A percentile compares a stretch with the other conserved stretches of the same genome.
Evolutionary conservation across 2,888 invertebrate species (phyloP).

Genomic region (Sialis fuliginosa): DNA sequence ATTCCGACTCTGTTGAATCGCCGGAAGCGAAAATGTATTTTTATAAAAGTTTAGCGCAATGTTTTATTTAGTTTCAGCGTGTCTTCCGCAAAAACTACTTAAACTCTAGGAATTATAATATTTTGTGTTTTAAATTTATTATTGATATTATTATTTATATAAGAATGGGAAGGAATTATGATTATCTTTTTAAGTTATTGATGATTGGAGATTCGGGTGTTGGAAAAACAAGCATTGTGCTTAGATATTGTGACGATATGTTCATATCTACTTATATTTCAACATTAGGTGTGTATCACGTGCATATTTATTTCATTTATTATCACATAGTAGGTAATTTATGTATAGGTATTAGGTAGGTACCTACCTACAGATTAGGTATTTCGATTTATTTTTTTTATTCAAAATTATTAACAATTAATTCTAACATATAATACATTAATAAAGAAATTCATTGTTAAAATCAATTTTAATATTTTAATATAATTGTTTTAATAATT

Average conservation of each 20-base stretch:
- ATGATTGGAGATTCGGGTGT: slow-evolving; percentile 89
- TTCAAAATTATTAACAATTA: background rate
- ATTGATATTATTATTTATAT: no score
- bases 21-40: no score
- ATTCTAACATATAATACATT: background rate
- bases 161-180: slow-evolving; percentile 69
- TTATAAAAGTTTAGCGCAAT: no score
- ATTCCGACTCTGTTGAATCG: no score
- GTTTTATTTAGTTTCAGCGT: no score
- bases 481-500: background rate
- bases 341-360: background rate
- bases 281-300: slow-evolving; percentile 62
- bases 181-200: slow-evolving; percentile 79
- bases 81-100: no score
- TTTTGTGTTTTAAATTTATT: no score
- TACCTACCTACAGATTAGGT: background rate
- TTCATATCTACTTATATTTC: slow-evolving; percentile 92
- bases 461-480: background rate
- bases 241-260: slow-evolving; percentile 88
- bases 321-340: background rate
- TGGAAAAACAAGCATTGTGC: slow-evolving; percentile 86
- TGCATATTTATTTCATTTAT: no score
- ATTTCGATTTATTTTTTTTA: background rate
- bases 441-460: background rate
- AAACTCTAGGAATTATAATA: no score